phyloP scores from a whole-genome alignment of 2,113 vertebrate genomes.

The Oceanites oceanicus region DNA sequence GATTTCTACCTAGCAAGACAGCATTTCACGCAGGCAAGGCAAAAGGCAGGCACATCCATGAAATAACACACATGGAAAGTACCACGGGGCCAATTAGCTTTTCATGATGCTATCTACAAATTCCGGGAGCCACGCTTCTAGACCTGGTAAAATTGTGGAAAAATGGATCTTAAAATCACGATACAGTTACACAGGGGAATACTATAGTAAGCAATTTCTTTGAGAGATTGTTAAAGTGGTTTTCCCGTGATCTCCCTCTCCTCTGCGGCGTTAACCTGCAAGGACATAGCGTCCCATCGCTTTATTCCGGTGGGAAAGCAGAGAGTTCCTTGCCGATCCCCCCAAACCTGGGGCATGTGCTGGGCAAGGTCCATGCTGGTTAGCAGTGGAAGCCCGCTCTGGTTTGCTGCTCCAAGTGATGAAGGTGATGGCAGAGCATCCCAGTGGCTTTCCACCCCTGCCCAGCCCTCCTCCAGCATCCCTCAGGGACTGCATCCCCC shows the following conservation, averaged over 20 bases:
- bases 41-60: background rate
- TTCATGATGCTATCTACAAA: background rate
- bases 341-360: background rate
- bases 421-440: background rate
- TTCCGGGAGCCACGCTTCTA: background rate
- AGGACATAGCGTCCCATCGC: background rate
- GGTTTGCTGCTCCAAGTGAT: background rate
- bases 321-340: rapidly evolving
- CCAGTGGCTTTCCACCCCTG: background rate
- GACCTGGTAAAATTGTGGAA: background rate
- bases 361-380: background rate
- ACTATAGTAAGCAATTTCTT: background rate
- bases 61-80: background rate
- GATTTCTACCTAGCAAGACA: background rate
- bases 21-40: background rate
- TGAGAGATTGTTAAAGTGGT: background rate
- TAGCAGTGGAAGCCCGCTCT: background rate
- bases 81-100: background rate
- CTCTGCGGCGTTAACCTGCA: background rate
- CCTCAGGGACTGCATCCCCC: rapidly evolving
- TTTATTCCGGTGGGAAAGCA: background rate
- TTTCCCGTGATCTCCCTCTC: background rate
- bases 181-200: background rate
- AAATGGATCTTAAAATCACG: background rate
- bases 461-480: background rate